A percentile compares a stretch with the other conserved stretches of the same genome.
phyloP scores from a whole-genome alignment of 2,113 vertebrate genomes.

The Pterocles gutturalis region DNA sequence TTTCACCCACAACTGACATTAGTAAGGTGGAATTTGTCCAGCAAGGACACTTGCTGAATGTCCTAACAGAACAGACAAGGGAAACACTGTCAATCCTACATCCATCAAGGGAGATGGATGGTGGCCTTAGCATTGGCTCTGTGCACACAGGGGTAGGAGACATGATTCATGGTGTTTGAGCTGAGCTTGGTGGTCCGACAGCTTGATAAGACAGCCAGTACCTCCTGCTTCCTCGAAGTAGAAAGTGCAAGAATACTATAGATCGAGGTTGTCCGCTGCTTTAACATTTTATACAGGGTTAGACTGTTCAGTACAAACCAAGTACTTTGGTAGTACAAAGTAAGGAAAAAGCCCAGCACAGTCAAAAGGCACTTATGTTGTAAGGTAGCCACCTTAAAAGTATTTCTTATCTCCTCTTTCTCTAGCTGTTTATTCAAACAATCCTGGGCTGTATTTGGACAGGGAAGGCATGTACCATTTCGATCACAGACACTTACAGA shows the following conservation, averaged over 20 bases:
- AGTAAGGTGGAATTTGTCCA: neutral
- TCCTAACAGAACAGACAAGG: neutral
- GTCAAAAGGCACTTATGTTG: neutral
- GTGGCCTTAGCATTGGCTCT: neutral
- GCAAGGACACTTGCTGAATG: neutral
- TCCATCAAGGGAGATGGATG: neutral
- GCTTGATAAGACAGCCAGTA: neutral
- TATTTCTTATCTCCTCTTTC: neutral
- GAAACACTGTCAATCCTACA: neutral
- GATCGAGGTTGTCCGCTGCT: neutral
- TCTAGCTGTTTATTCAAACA: neutral
- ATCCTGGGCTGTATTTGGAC: neutral
- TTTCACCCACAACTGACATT: neutral
- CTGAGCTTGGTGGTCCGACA: neutral
- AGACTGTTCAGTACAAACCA: neutral
- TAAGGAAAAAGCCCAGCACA: neutral
- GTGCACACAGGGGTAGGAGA: neutral
- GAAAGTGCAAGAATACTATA: neutral
- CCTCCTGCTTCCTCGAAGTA: neutral
- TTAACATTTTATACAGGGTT: neutral
- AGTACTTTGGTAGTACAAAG: neutral
- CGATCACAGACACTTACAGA: neutral
- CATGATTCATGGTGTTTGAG: neutral
- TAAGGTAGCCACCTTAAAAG: neutral
- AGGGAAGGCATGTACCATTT: neutral